phyloP scores from a whole-genome alignment of 1,140 invertebrate genomes.

The Drosophila ironensis region DNA sequence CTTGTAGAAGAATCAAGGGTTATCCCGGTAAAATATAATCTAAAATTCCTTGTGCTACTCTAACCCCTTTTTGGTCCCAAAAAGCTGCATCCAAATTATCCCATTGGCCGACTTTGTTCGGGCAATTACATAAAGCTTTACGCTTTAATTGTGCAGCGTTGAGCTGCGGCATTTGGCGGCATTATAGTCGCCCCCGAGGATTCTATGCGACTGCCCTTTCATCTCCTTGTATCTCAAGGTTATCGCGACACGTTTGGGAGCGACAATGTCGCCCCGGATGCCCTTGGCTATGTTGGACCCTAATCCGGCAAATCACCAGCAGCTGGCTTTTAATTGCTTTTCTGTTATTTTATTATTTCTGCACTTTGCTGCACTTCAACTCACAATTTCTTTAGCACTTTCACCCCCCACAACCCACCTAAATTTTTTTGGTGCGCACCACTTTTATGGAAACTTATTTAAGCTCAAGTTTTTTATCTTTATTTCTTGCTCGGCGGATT shows the following conservation, averaged over 20 bases:
- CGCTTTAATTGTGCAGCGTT: slow-evolving; percentile 35
- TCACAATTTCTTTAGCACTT: slow-evolving; percentile 34
- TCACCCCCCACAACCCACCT: not conserved
- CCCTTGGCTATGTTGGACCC: slow-evolving; percentile 32
- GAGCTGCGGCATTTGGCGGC: slow-evolving; percentile 39
- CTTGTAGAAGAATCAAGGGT: too few species aligned
- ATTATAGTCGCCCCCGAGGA: slow-evolving; percentile 9
- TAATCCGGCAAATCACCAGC: slow-evolving; percentile 59
- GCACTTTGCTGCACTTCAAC: slow-evolving; percentile 64
- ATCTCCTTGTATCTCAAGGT: slow-evolving; percentile 36
- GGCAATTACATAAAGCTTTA: slow-evolving; percentile 48
- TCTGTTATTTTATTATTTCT: slow-evolving; percentile 75
- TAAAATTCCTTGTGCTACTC: too few species aligned
- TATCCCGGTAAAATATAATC: too few species aligned
- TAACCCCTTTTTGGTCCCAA: not conserved
- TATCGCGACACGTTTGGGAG: slow-evolving; percentile 23
- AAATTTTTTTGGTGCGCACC: slow-evolving; percentile 16
- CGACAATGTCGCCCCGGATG: slow-evolving; percentile 43
- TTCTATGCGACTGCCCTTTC: slow-evolving; percentile 16
- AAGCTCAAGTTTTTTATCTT: slow-evolving; percentile 74
- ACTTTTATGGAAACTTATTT: slow-evolving; percentile 71
- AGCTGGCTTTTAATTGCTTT: slow-evolving; percentile 73
- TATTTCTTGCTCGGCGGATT: slow-evolving; percentile 66
- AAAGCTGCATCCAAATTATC: not conserved
- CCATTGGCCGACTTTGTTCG: slow-evolving; percentile 17